Base-by-base conservation (phyloP, 2,888 invertebrate genomes). In the Habroteleia sp. region DNA sequence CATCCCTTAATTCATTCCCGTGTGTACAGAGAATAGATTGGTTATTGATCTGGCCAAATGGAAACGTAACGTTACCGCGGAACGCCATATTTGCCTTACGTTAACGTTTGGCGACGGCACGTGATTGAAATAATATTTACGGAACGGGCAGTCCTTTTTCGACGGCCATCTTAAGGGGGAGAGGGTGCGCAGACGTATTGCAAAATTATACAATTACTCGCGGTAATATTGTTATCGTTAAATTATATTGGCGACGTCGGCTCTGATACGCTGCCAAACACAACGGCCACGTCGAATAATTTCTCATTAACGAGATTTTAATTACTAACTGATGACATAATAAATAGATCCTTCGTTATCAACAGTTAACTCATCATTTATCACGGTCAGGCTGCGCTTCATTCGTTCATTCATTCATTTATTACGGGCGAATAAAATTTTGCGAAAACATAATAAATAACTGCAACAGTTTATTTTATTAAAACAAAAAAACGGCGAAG, bases 301-400 rank as follows among this genome's bases (percentile, higher is more conserved):
- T 66, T 46, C 50, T 77, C 77, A 83, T 83, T 79, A 82, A 83
- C 74, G 80, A 81, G 80, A 75, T 77, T 81, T 82, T 82, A 83
- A 83, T 83, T 81, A 79, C 76, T 66, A 48, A 29, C 73, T 77
- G 76, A 78, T 74, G 78, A 76, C 78, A 48, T 75, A 74, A 71
- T 78, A 78, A 81, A 81, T 81, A 71, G 58, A 29, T 42, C 14
- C 44, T 56, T 65, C 74, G 71, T 71, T 54, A 75, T 74, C 74
- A 60, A 60, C 68, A 76, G 65, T 76, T 75, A 68, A 54, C 69
- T 71, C 58, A 60, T 71, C 60, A 71, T 76, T 77, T 74, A 77
- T 79, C 71, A 63, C 46, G 41, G 56, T 54, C 46, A 20, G 17
- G 17, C 13, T n/a, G 35, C 20, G 42, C n/a, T 25, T 54, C 35